Conservation (phyloP, 2,113 vertebrate genomes). For the Seriola dumerili region DNA sequence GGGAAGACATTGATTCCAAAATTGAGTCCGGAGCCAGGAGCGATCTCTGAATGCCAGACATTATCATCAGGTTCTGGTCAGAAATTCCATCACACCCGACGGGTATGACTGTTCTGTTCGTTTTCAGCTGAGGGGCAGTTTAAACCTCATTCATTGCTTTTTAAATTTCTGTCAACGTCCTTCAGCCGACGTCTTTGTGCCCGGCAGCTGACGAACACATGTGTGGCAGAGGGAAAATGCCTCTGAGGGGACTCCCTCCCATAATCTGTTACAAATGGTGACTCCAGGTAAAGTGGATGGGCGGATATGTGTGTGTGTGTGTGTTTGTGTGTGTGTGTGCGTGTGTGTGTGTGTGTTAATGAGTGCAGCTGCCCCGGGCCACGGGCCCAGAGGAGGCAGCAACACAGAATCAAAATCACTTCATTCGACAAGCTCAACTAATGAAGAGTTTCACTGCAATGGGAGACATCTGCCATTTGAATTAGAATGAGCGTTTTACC, state of each 20-base stretch:
- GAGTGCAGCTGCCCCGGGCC: conserved; percentile 62
- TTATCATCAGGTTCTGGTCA: not conserved
- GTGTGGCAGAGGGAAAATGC: conserved; percentile 19
- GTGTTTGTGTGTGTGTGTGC: conserved; percentile 5
- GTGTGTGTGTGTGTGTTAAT: not conserved
- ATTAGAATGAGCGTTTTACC: not conserved
- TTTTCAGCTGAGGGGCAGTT: not conserved
- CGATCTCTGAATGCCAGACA: not conserved
- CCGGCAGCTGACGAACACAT: not conserved
- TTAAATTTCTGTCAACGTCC: not conserved
- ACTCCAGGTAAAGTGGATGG: conserved; percentile 24
- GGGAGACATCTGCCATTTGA: conserved; percentile 61
- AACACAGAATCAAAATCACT: conserved; percentile 38
- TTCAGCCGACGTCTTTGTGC: not conserved
- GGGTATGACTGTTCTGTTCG: not conserved
- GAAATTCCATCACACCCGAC: not conserved
- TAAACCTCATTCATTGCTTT: not conserved
- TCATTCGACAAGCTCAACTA: conserved; percentile 35
- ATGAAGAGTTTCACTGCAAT: conserved; percentile 37
- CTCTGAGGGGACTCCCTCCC: conserved; percentile 13
- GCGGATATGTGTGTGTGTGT: not conserved
- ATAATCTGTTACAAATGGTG: conserved; percentile 12
- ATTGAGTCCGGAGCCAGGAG: not conserved
- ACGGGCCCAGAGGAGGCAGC: conserved; percentile 55
- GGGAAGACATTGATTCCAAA: not conserved